Evolutionary conservation across 2,113 vertebrate genomes (phyloP).

Genomic region (Pleuronectes platessa): DNA sequence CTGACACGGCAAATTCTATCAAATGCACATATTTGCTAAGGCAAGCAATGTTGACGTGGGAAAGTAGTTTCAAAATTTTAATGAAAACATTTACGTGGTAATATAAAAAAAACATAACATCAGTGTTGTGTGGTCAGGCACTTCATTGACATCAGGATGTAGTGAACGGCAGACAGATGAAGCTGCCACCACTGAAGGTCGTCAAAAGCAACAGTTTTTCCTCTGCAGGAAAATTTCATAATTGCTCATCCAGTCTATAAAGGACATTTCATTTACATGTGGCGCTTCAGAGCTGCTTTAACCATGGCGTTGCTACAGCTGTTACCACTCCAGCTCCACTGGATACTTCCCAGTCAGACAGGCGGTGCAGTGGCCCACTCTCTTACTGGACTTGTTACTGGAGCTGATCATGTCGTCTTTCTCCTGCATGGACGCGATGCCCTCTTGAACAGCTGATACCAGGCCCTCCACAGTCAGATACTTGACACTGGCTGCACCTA

Average conservation of each 20-base stretch:
- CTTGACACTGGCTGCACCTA: slow-evolving; percentile 94
- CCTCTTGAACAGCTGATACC: slow-evolving; percentile 91
- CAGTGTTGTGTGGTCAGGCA: background rate
- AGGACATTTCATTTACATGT: background rate
- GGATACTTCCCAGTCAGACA: slow-evolving; percentile 97
- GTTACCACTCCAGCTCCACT: slow-evolving; percentile 94
- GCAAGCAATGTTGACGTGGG: background rate
- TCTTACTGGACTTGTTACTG: slow-evolving; percentile 60
- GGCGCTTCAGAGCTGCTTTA: background rate
- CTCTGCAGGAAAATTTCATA: background rate
- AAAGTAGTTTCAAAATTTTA: background rate
- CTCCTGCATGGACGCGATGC: slow-evolving; percentile 77
- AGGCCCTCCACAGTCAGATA: slow-evolving; percentile 96
- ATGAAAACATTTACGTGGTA: background rate
- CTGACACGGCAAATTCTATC: background rate
- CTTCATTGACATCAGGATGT: too few species aligned
- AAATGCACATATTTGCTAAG: background rate
- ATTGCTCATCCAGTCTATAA: slow-evolving; percentile 9
- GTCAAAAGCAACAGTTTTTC: background rate
- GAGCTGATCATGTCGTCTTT: slow-evolving; percentile 79
- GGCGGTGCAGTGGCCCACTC: slow-evolving; percentile 91
- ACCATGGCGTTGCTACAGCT: background rate
- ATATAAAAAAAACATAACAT: background rate
- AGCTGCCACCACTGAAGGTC: background rate
- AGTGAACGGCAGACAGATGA: background rate